Conservation (phyloP, 1,140 invertebrate species). For the Meloidogyne hapla region DNA sequence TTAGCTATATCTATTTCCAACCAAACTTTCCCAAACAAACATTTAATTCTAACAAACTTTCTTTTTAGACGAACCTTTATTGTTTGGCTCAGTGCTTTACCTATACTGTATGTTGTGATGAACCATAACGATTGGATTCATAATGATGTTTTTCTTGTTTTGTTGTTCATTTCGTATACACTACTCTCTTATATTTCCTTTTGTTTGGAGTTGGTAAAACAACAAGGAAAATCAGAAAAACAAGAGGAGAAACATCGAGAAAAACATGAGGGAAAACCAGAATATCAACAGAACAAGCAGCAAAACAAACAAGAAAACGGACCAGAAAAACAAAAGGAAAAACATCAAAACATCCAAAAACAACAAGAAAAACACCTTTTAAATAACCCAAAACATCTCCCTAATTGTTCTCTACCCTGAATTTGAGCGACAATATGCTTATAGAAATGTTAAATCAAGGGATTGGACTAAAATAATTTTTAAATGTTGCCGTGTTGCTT, state of each 20-base stretch:
- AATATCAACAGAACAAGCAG: neutral
- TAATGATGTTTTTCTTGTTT: conserved; percentile 57
- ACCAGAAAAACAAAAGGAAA: too few species aligned
- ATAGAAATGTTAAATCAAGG: conserved; percentile 28
- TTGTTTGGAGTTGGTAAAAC: conserved; percentile 51
- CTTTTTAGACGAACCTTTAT: conserved; percentile 41
- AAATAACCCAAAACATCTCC: too few species aligned
- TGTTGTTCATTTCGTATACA: conserved; percentile 62
- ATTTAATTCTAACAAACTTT: too few species aligned
- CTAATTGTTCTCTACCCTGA: conserved; percentile 62
- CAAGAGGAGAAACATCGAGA: neutral
- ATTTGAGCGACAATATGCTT: conserved; percentile 55
- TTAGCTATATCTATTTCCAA: too few species aligned
- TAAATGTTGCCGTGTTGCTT: conserved; percentile 46
- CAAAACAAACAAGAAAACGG: neutral
- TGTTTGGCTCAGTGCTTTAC: conserved; percentile 59
- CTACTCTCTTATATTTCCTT: conserved; percentile 59
- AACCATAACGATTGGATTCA: conserved; percentile 46
- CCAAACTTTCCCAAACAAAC: too few species aligned
- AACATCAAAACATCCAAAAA: neutral
- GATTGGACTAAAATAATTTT: conserved; percentile 43
- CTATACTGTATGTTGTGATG: conserved; percentile 60
- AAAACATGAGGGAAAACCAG: neutral
- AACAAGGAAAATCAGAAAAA: too few species aligned
- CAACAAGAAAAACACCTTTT: conserved; percentile 6